Evolutionary conservation across 2,797 vertebrate genomes (phyloP), one percentile per base, ranked within the genome.

Genomic region (Adelosebastes latens): DNA sequence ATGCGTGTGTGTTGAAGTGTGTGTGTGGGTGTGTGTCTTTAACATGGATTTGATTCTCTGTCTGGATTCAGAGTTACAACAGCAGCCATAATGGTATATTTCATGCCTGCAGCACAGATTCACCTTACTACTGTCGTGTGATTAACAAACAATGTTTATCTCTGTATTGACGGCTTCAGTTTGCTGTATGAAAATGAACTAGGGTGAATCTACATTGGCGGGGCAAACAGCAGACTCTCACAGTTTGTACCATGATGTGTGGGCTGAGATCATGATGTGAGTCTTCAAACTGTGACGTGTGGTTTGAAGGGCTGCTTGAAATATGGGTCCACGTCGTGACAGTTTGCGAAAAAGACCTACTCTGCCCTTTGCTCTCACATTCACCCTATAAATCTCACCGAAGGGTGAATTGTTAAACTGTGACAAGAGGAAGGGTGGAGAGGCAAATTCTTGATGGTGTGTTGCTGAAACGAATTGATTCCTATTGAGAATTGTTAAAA

Each of bases 251-350:
- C 82, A n/a, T 87, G 87, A 89, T 92, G 89, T 91, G 88, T 91
- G 88, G 88, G 84, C 86, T 87, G 75, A 82, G 81, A 88, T 81
- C 84, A 71, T 77, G 82, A 83, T 70, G 73, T 88, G 86, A 86
- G 89, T 87, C 18, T 86, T 86, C 49, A 75, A 79, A 71, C 77
- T 75, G 74, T 65, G 70, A 89, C 80, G 80, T 92, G 89, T 16
- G 84, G 90, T 89, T 88, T 65, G 10, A 84, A 77, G 77, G 65
- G 56, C 83, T 79, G 79, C 80, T 80, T 90, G 82, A 93, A 88
- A 90, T 85, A 81, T 87, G 72, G 77, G n/a, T 74, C 36, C 39
- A 29, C 62, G 31, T 79, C 14, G 73, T 77, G 85, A 91, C 85
- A 88, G 82, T 71, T 80, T 61, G 53, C 27, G 16, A 85, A 70